phyloP scores from a whole-genome alignment of 2,113 vertebrate species.

The Connochaetes taurinus region DNA sequence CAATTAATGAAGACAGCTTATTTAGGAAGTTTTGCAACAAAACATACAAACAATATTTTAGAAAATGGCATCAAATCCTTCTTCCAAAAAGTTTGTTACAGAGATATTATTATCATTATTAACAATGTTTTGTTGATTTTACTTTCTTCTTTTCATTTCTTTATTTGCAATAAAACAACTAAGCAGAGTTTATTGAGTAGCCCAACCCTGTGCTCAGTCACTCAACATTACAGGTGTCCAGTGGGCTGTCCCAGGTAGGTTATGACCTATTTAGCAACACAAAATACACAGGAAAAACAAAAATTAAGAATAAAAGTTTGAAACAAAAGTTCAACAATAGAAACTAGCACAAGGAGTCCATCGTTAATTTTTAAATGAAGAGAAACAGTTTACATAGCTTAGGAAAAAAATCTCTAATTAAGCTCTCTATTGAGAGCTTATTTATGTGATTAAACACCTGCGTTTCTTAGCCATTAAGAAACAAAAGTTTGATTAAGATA shows the following conservation, averaged over 20 bases:
- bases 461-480: neutral
- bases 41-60: neutral
- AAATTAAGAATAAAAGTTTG: neutral
- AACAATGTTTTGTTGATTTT: neutral
- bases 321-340: neutral
- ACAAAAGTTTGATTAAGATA: neutral
- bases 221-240: neutral
- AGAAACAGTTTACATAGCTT: neutral
- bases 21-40: neutral
- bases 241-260: neutral
- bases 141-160: neutral
- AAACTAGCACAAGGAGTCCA: neutral
- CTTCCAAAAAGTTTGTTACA: neutral
- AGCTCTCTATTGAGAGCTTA: neutral
- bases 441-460: neutral
- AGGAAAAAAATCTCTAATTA: neutral
- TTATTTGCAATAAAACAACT: neutral
- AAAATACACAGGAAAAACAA: constrained; percentile 21
- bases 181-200: neutral
- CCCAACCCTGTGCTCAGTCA: neutral
- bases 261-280: neutral
- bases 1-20: neutral
- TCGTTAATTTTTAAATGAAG: neutral
- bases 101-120: neutral
- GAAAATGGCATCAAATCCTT: neutral